A percentile compares a stretch with the other conserved stretches of the same genome.
phyloP scores from a whole-genome alignment of 2,113 vertebrate species.

The Bagarius yarrelli region DNA sequence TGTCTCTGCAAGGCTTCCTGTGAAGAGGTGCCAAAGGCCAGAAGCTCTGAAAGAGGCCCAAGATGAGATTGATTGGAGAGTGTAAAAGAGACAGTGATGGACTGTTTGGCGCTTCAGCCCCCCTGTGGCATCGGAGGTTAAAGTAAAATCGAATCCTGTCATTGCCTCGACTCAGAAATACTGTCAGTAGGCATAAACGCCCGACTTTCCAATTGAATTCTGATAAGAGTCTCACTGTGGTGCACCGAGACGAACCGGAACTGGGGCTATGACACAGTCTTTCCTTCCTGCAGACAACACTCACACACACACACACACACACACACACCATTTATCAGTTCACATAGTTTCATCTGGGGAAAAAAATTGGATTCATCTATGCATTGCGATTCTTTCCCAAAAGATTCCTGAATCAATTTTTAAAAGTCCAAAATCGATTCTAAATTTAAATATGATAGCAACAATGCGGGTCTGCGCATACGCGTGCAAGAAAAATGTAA shows the following conservation, averaged over 20 bases:
- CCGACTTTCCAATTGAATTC: conserved; percentile 49
- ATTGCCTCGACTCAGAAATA: conserved; percentile 32
- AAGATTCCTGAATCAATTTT: too few species aligned
- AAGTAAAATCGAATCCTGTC: conserved; percentile 54
- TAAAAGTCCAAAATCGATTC: too few species aligned
- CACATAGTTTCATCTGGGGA: neutral
- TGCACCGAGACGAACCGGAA: conserved; percentile 17
- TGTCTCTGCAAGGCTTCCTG: conserved; percentile 39
- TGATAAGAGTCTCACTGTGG: conserved; percentile 11
- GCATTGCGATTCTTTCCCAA: too few species aligned
- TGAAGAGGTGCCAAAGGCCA: conserved; percentile 26
- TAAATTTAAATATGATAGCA: too few species aligned
- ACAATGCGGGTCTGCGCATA: too few species aligned
- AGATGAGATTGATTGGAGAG: conserved; percentile 66
- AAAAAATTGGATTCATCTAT: too few species aligned
- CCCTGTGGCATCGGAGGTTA: conserved; percentile 40
- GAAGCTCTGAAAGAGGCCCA: conserved; percentile 46
- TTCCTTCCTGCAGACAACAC: neutral
- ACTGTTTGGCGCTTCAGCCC: conserved; percentile 62
- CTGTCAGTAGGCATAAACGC: conserved; percentile 53
- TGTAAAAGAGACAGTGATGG: conserved; percentile 67
- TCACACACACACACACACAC: neutral
- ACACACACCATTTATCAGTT: neutral
- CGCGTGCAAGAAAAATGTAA: too few species aligned
- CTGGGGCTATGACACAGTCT: neutral